Base-by-base conservation (phyloP, 2,113 vertebrate species). In the Otocyon megalotis region DNA sequence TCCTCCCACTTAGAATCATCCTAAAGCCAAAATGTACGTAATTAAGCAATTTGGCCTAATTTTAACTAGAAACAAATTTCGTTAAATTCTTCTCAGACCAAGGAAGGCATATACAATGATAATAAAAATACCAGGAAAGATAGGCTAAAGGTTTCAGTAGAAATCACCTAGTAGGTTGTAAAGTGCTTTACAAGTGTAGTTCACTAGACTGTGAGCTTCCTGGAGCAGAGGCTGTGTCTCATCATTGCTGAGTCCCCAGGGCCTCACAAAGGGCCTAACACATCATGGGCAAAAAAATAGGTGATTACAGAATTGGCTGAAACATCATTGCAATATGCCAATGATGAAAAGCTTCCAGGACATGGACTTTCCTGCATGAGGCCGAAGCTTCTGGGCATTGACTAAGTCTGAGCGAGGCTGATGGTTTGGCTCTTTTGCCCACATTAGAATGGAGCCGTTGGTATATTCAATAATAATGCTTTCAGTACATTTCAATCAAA, bases 401-500 rank as follows among this genome's bases (percentile, higher is more conserved):
- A 81, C 19, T 20, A 77, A 79, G 32, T 48, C n/a, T 65, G 77
- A 65, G 28, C 32, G 37, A 8, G 11, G 35, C 24, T 88, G 62
- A 83, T 88, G 20, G 14, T 83, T 96, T 80, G 9, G 65, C 69
- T 48, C 58, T 56, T 83, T 56, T 56, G 53, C 32, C 37, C 67
- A 54, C 4, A 2, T 90, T 80, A 84, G 90, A 96, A 93, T 69
- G 69, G 58, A 93, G 56, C 43, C 60, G 60, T 95, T 76, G 71
- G 81, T 88, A 60, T 81, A 48, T 82, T 96, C 71, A 79, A 3
- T 94, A 94, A 79, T 89, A 93, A 87, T 82, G 37, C 90, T 79
- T 48, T 82, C 88, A 96, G 76, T 85, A 65, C 37, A 83, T 91
- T 96, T 91, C 94, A 92, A 96, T 96, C 90, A 97, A 35, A 71